Base-by-base conservation (phyloP, 1,140 invertebrate genomes). In the Drosophila hydei region DNA sequence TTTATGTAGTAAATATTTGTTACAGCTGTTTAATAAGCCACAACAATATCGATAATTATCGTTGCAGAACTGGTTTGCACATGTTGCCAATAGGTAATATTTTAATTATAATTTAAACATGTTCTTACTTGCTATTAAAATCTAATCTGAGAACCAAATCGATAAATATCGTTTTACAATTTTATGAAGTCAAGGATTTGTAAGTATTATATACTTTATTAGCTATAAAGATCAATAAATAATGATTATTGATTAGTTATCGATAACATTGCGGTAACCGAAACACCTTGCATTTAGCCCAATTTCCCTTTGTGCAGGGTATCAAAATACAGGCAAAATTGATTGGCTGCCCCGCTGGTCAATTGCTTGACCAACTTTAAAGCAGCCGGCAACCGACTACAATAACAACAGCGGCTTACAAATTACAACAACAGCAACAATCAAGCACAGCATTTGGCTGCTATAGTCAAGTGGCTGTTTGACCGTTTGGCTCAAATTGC, bases 401-500 rank as follows among this genome's bases (percentile, higher is more conserved):
- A 21, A 16, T 9, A 54, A 16, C 27, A 64, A 23, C 65, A 52
- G 45, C 27, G 25, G 12, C 43, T 43, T 51, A 60, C 45, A 52
- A 60, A 54, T 25, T 40, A 23, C 50, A 62, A 19, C 47, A 68
- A 50, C 45, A 67, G 21, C 43, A 36, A 7, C 54, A 27, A 63
- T 7, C n/a, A 33, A 23, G 18, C 21, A 14, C 48, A 27, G 8
- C 50, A 33, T 52, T 70, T 63, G 67, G 40, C 68, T 51, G 11
- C 63, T 19, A 65, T 43, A 65, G 68, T 58, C 68, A 71, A 71
- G 68, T 71, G 61, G 60, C 43, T 43, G 42, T 58, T 65, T 71
- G 68, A 71, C 61, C 68, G 68, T 48, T 65, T 64, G 58, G 73
- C 81, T 87, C 73, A 73, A 87, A 80, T 87, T 85, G 80, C 81